Conservation (phyloP, 2,797 vertebrate species). For the Euphonia xanthogaster region DNA sequence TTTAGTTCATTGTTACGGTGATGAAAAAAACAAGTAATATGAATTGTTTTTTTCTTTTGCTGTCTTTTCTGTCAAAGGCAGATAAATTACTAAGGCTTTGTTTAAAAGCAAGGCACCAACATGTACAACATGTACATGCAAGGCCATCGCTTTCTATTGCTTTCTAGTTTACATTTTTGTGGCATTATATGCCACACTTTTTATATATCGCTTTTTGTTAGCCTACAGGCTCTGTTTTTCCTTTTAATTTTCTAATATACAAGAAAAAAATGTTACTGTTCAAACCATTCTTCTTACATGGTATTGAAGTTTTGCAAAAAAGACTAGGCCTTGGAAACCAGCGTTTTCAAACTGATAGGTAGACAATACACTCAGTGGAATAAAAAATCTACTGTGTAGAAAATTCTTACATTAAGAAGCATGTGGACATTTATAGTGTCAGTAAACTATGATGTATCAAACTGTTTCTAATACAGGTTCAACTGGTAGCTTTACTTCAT, state of each 20-base stretch:
- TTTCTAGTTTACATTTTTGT: not conserved
- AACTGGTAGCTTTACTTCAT: not conserved
- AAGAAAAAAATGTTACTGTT: not conserved
- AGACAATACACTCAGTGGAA: not conserved
- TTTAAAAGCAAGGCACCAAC: not conserved
- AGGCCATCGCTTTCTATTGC: not conserved
- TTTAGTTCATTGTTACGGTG: not conserved
- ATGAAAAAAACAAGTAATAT: not conserved
- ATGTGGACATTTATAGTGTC: not conserved
- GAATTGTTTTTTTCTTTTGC: not conserved
- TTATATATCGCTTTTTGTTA: not conserved
- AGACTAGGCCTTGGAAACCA: not conserved
- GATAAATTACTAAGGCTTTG: not conserved
- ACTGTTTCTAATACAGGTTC: not conserved
- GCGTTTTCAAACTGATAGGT: not conserved
- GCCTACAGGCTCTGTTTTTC: not conserved
- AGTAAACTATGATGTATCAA: not conserved
- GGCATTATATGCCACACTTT: too few relatives aligned
- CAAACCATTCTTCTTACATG: not conserved
- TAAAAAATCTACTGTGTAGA: not conserved
- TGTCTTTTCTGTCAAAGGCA: not conserved
- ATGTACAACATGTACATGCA: not conserved
- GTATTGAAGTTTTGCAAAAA: not conserved
- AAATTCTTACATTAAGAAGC: not conserved
- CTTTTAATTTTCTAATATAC: not conserved